These are phyloP conservation scores for Leptura quadrifasciata DNA, from an alignment of 2,888 invertebrate genomes.

Conservation along the genomic window DNA sequence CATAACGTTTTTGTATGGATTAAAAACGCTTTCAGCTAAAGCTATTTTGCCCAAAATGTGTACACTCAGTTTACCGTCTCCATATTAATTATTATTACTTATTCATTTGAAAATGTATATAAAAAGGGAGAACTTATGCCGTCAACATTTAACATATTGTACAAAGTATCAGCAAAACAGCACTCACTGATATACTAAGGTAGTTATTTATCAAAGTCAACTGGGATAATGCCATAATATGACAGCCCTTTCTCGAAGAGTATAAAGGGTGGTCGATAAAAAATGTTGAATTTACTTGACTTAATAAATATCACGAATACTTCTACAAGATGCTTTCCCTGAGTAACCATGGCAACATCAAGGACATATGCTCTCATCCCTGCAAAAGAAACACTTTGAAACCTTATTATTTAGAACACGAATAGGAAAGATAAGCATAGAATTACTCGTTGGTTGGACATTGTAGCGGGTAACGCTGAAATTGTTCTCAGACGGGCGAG, in stretches of 20 bases:
- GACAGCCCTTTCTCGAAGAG: constrained; percentile 18
- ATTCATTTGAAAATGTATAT: no score
- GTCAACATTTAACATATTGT: background rate
- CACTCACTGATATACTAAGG: background rate
- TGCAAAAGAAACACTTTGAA: constrained; percentile 17
- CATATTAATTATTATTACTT: no score
- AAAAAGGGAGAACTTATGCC: no score
- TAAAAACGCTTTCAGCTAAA: no score
- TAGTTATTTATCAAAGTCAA: constrained; percentile 31
- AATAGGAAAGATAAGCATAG: constrained; percentile 4
- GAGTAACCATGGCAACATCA: constrained; percentile 47
- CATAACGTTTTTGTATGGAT: no score
- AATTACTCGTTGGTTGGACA: constrained; percentile 2
- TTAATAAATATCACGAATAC: constrained; percentile 31
- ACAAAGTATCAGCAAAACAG: background rate
- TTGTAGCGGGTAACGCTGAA: no score
- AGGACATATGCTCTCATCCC: constrained; percentile 29
- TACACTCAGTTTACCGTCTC: no score
- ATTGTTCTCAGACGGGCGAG: background rate
- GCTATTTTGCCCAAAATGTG: no score
- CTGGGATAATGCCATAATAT: constrained; percentile 16
- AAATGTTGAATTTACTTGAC: constrained; percentile 17
- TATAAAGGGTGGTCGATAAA: constrained; percentile 31
- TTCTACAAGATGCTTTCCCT: constrained; percentile 50
- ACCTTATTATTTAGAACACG: background rate